Base-by-base conservation (phyloP, 2,888 invertebrate species). In the Muscina levida region DNA sequence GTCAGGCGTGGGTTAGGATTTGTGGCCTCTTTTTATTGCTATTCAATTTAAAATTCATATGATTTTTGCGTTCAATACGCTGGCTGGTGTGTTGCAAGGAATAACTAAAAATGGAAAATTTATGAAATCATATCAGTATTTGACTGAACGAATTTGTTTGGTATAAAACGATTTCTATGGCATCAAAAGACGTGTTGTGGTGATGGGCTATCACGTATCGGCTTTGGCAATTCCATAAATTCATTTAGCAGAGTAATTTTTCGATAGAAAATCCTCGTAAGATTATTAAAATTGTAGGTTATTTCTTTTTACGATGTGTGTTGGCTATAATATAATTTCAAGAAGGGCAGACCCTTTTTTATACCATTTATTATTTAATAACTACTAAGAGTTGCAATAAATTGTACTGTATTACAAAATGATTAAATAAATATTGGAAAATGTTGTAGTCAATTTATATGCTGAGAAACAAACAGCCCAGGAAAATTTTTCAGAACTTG, bases 11-110 rank as follows among this genome's bases (percentile, higher is more conserved):
- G 8, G 31, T 31, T 13, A 19, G 19, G 11, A 57, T 57, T 26
- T 57, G 37, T 1, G 31, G 39, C 39, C n/a, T n/a, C n/a, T 53
- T 59, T 67, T 57, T 72, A 15, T 19, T 17, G 42, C n/a, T 15
- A 15, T 10, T 13, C 1, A 46, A 72, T 80, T 71, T 73, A 22
- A 77, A 72, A 81, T 74, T 77, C 71, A 74, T 81, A 81, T 81
- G 80, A 53, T 53, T 53, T 13, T 31, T 31, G n/a, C n/a, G n/a
- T n/a, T n/a, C n/a, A n/a, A n/a, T n/a, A n/a, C 22, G 51, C 26
- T 3, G 48, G 48, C 10, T 8, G 48, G 4, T 56, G 24, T 51
- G 15, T n/a, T 46, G 17, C 2, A 46, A 5, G 24, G 53, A 22
- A 24, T 31, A 3, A 31, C 31, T 31, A 31, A 31, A 31, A 31